phyloP scores from a whole-genome alignment of 2,888 invertebrate species.

The Chouioia cunea region DNA sequence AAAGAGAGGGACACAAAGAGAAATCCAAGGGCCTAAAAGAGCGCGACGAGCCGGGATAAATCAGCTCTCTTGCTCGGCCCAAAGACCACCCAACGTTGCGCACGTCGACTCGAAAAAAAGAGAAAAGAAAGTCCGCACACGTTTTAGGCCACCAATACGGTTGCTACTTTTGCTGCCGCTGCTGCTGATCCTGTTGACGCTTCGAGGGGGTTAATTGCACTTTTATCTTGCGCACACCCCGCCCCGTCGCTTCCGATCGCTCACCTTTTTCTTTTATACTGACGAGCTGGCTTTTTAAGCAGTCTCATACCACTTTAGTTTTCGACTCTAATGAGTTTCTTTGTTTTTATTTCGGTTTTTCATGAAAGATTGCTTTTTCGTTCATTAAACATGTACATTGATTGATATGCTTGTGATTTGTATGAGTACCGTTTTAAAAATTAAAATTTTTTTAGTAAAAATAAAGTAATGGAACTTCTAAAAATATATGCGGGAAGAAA shows the following conservation, averaged over 20 bases:
- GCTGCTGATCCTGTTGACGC: slow-evolving; percentile 51
- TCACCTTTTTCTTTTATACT: slow-evolving; percentile 1
- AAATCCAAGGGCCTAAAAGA: background rate
- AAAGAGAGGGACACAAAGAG: slow-evolving; percentile 2
- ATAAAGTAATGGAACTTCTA: no score
- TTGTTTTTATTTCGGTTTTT: no score
- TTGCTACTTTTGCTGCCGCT: slow-evolving; percentile 6
- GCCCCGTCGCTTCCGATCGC: slow-evolving; percentile 40
- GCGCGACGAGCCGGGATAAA: slow-evolving; percentile 35
- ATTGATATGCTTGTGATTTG: no score
- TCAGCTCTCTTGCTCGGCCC: slow-evolving; percentile 17
- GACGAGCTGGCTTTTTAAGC: slow-evolving; percentile 6
- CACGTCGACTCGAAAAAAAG: slow-evolving; percentile 1
- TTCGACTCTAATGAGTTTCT: background rate
- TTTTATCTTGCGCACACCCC: slow-evolving; percentile 50
- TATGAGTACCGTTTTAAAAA: no score
- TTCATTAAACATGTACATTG: no score
- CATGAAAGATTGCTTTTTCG: no score
- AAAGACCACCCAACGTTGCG: slow-evolving; percentile 36
- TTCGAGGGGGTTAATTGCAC: slow-evolving; percentile 52
- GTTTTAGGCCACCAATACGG: slow-evolving; percentile 27
- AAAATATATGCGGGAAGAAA: no score
- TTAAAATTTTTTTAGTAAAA: no score
- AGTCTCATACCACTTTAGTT: background rate
- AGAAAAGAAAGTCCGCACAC: slow-evolving; percentile 27